Evolutionary conservation across 2,888 invertebrate genomes (phyloP), one percentile per base, ranked within the genome.

Genomic region (Habroteleia sp.): DNA sequence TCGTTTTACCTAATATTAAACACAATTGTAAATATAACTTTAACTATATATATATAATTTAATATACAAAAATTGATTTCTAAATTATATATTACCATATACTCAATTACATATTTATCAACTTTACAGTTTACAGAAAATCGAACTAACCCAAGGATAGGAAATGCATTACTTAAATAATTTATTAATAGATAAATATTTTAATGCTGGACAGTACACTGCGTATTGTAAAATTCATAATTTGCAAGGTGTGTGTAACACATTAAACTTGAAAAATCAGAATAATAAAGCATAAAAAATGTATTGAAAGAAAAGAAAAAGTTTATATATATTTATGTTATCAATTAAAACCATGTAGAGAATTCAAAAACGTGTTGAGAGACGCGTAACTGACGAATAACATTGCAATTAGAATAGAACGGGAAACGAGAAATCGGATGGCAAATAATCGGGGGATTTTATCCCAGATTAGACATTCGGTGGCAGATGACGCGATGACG

Each of bases 401-500:
- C 33, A 31, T 3, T n/a, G 54, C 48, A 39, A 68, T 68, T 44
- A 48, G 41, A 13, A 20, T 33, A 25, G 37, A 39, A 46, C 39
- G 37, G 66, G 44, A 58, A 66, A 42, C 20, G 39, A 1, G 58
- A 41, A 56, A 44, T 33, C 44, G 20, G 31, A n/a, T n/a, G n/a
- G n/a, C n/a, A n/a, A 17, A 16, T 37, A 50, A 50, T 46, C 60
- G 50, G 41, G 35, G 58, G 68, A 68, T n/a, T 68, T 68, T 50
- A 58, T 58, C 41, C 58, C 50, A 68, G 58, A 68, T 68, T 58
- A 68, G 66, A 23, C 17, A 27, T 44, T 14, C 16, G 39, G 44
- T 33, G 81, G 81, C 86, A 86, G 86, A 85, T 86, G n/a, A n/a
- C n/a, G 86, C 81, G 84, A 85, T 86, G 86, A 86, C 86, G 84